A percentile compares a stretch with the other conserved stretches of the same genome.
phyloP scores from a whole-genome alignment of 2,113 vertebrate species.

The Nibea albiflora region DNA sequence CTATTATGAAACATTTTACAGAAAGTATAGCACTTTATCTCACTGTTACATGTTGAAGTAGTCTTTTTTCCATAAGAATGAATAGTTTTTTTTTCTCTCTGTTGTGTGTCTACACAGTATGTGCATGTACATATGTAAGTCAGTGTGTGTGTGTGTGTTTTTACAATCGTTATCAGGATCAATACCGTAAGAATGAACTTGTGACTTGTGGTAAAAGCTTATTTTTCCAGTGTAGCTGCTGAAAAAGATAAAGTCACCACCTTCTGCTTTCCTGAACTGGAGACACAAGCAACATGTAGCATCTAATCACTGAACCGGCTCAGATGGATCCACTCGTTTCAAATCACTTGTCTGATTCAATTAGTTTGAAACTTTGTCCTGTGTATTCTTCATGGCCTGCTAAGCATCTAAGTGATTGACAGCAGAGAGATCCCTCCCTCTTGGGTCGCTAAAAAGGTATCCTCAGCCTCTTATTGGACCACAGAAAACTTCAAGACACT shows the following conservation, averaged over 20 bases:
- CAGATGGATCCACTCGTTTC: conserved; percentile 55
- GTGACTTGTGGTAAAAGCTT: conserved; percentile 54
- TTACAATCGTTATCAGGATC: conserved; percentile 73
- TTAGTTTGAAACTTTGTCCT: conserved; percentile 59
- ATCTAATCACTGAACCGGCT: conserved; percentile 64
- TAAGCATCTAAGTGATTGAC: conserved; percentile 69
- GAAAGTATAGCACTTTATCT: conserved; percentile 74
- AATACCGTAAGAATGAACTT: conserved; percentile 54
- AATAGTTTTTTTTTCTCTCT: neutral
- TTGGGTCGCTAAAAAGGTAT: conserved; percentile 68
- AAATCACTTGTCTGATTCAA: conserved; percentile 56
- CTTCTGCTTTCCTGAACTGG: conserved; percentile 62
- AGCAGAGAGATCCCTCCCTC: conserved; percentile 67
- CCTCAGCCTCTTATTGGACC: conserved; percentile 67
- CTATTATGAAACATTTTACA: conserved; percentile 85
- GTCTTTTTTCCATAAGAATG: conserved; percentile 52
- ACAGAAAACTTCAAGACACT: conserved; percentile 53
- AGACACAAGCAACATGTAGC: conserved; percentile 70
- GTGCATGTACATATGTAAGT: conserved; percentile 52
- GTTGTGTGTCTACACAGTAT: conserved; percentile 53
- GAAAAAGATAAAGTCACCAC: conserved; percentile 69
- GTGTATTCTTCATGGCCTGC: conserved; percentile 56
- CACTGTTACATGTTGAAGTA: conserved; percentile 65
- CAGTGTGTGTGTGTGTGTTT: conserved; percentile 55
- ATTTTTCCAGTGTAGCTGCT: conserved; percentile 61